Base-by-base conservation (phyloP, 2,888 invertebrate species). In the Caenorhabditis doughertyi region DNA sequence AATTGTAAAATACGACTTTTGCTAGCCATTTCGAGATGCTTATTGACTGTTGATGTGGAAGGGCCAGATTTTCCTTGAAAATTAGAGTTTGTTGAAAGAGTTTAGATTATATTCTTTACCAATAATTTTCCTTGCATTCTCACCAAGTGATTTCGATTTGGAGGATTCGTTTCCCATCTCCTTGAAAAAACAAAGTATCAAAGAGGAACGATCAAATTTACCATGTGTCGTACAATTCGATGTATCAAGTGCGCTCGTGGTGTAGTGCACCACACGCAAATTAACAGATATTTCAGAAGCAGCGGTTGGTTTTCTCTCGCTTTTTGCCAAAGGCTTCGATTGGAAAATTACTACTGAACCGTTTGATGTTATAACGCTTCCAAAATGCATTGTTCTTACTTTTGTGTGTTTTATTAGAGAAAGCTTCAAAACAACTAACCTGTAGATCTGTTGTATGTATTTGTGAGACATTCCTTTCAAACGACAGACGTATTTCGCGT, bases 1-100 rank as follows among this genome's bases (percentile, higher is more conserved):
- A 98, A 93, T 92, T 97, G 97, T 81, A 98, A 94, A 42, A 97
- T 95, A 18, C 98, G 97, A 23, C 98, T 98, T 93, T 98, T 98
- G 90, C 96, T 95, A 16, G 98, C 97, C 71, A 96, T 97, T 92
- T 97, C 96, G 91, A 96, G 94, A 92, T 98, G 98, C 92, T 95
- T 96, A 92, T 96, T 96, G 70, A 96, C 95, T 79, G 84, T 81
- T 16, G 89, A 79, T 1, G 81, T 76, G 1, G 90, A 89, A 4
- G 90, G 89, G 3, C 89, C 89, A 8, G 88, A 86, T 60, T 84
- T 84, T 35, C 85, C 86, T 86, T 71, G 44, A 79, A 35, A 18
- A 7, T 8, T 21, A 35, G 8, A 39, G 2, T 9, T 39, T 39
- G 18, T 27, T 5, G 18, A 18, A 25, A 49, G 16, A n/a, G 4